Conservation (phyloP, 2,797 vertebrate genomes). For the Iguana delicatissima region DNA sequence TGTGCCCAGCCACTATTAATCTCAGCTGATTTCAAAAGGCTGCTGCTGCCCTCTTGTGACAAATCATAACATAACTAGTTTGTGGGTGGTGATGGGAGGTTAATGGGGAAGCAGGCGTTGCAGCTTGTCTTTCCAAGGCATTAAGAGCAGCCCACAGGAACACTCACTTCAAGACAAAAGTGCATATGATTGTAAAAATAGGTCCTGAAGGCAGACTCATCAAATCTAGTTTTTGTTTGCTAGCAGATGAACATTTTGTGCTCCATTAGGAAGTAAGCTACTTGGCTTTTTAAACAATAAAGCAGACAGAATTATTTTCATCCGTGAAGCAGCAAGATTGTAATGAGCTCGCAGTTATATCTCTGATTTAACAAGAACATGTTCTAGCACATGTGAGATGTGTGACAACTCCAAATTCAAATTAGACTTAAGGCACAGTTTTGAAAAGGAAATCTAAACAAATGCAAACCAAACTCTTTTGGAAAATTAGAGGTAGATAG, state of each 20-base stretch:
- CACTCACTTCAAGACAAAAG: background rate
- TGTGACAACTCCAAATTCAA: background rate
- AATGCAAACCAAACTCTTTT: background rate
- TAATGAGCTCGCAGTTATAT: background rate
- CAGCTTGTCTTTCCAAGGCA: background rate
- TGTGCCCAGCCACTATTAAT: accelerated
- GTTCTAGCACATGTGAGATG: background rate
- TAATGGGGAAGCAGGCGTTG: background rate
- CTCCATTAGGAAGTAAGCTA: background rate
- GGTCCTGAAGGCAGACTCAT: background rate
- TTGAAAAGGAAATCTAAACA: background rate
- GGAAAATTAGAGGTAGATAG: background rate
- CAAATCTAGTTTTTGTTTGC: background rate
- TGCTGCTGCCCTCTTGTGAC: constrained; percentile 63
- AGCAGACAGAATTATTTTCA: accelerated
- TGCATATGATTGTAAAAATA: background rate
- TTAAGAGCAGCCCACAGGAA: background rate
- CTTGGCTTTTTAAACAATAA: background rate
- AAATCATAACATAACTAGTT: background rate
- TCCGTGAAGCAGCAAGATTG: background rate
- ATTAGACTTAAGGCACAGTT: background rate
- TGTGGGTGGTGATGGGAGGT: background rate
- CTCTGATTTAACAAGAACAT: constrained; percentile 7
- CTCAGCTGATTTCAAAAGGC: background rate
- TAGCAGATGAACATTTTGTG: background rate